Evolutionary conservation across 2,888 invertebrate genomes (phyloP).

Genomic region (Synanthedon vespiformis): DNA sequence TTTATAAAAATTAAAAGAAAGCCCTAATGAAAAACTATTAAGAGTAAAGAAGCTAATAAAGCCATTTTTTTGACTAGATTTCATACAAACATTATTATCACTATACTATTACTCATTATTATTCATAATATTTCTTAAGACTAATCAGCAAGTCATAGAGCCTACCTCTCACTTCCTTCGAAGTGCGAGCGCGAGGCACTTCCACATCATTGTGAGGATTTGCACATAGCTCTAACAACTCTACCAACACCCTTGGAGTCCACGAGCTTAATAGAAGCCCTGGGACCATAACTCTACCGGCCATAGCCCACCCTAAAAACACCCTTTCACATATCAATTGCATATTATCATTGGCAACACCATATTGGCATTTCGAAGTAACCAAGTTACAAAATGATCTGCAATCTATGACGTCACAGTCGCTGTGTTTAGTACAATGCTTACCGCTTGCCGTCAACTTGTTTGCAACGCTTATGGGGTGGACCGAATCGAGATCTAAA

Average conservation of each 20-base stretch:
- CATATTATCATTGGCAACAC: constrained; percentile 74
- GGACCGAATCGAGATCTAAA: constrained; percentile 74
- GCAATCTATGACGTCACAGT: constrained; percentile 78
- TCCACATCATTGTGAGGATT: constrained; percentile 60
- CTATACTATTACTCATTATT: not conserved
- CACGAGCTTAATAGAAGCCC: constrained; percentile 72
- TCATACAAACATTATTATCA: no score
- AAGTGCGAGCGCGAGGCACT: constrained; percentile 52
- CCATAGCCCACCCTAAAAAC: constrained; percentile 74
- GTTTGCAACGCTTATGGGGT: constrained; percentile 66
- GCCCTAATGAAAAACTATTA: no score
- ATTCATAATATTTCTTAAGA: constrained; percentile 6
- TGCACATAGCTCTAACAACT: constrained; percentile 70
- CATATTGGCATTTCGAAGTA: constrained; percentile 61
- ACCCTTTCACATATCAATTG: constrained; percentile 77
- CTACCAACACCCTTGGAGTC: constrained; percentile 69
- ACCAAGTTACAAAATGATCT: constrained; percentile 69
- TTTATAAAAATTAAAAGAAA: no score
- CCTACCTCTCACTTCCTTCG: constrained; percentile 54
- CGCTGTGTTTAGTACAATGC: constrained; percentile 68
- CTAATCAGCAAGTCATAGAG: constrained; percentile 65
- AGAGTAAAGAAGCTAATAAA: no score
- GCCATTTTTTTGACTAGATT: no score
- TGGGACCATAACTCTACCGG: constrained; percentile 71
- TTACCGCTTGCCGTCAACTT: constrained; percentile 52